A percentile compares a stretch with the other conserved stretches of the same genome.
phyloP scores from a whole-genome alignment of 2,113 vertebrate genomes.

The Anolis sagrei region DNA sequence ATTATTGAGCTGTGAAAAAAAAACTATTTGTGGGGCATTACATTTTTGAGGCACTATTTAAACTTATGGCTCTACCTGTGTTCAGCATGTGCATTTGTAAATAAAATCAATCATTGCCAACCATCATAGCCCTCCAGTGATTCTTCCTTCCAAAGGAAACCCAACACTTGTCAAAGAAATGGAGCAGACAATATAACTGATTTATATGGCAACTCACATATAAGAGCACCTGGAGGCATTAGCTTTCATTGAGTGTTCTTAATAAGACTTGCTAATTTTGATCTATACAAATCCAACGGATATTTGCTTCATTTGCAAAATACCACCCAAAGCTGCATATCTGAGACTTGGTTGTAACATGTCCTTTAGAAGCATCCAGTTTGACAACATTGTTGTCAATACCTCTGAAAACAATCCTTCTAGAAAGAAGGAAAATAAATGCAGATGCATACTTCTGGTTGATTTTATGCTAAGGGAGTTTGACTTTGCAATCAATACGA shows the following conservation, averaged over 20 bases:
- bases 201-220: not conserved
- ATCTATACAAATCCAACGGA: not conserved
- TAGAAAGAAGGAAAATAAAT: conserved; percentile 15
- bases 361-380: not conserved
- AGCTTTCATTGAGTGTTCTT: not conserved
- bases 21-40: too few species aligned
- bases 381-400: not conserved
- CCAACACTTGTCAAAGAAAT: not conserved
- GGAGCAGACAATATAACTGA: not conserved
- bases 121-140: too few species aligned
- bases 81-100: not conserved
- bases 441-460: not conserved
- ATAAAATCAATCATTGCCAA: not conserved
- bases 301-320: not conserved
- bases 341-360: not conserved
- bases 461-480: conserved; percentile 4
- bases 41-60: not conserved
- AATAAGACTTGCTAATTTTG: not conserved
- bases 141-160: not conserved
- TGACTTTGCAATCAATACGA: conserved; percentile 22
- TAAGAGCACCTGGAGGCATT: not conserved
- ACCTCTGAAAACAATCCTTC: not conserved
- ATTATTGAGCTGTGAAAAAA: not conserved
- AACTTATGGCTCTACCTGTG: not conserved
- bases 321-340: not conserved